phyloP scores from a whole-genome alignment of 92 coral and sea anemone species.

The Epizoanthus fatuus region DNA sequence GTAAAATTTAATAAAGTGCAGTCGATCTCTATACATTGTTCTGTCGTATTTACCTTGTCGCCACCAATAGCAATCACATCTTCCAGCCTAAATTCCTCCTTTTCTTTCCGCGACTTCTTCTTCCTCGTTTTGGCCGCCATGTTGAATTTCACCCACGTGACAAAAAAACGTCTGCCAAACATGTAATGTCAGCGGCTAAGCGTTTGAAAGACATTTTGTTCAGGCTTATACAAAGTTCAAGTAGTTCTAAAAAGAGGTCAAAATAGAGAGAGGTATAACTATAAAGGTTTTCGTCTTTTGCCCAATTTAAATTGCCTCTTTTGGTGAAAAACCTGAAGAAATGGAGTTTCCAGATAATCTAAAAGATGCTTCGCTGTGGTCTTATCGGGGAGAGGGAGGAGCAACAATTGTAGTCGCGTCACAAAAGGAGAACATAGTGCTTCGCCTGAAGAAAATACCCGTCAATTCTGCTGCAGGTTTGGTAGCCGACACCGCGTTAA shows the following conservation, averaged over 20 bases:
- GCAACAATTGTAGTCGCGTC: conserved; percentile 87
- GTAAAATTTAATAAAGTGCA: not conserved
- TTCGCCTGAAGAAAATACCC: conserved; percentile 83
- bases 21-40: not conserved
- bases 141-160: conserved; percentile 85
- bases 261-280: no score
- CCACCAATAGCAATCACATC: conserved; percentile 95
- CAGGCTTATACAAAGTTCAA: conserved; percentile 13
- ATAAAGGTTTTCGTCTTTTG: no score
- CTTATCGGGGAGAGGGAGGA: conserved; percentile 95
- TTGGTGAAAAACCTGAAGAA: not conserved
- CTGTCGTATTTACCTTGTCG: conserved; percentile 79
- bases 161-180: not conserved
- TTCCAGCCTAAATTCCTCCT: conserved; percentile 68
- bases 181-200: conserved; percentile 12
- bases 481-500: not conserved
- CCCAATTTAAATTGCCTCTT: no score
- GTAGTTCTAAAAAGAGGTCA: no score
- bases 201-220: not conserved
- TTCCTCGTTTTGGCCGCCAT: conserved; percentile 97
- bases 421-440: conserved; percentile 59
- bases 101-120: conserved; percentile 41
- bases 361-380: conserved; percentile 69
- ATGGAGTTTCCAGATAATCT: conserved; percentile 44
- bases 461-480: not conserved